phyloP scores from a whole-genome alignment of 2,888 invertebrate genomes.

The Drosophila helvetica region DNA sequence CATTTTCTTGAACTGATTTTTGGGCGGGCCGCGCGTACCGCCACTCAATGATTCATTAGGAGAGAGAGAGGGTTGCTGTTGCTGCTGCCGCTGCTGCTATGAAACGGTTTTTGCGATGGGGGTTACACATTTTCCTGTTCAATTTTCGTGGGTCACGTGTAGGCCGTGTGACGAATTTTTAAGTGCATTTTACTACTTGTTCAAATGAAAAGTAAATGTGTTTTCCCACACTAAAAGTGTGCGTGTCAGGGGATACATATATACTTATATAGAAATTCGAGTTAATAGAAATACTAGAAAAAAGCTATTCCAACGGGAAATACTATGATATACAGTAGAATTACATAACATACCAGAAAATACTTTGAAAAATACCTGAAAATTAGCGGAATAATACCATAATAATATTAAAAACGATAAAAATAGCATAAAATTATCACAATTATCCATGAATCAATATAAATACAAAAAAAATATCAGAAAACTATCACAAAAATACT shows the following conservation, averaged over 20 bases:
- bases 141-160: constrained; percentile 61
- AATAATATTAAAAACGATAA: no score
- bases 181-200: constrained; percentile 55
- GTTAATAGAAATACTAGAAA: not conserved
- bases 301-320: no score
- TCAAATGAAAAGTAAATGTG: constrained; percentile 17
- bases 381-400: no score
- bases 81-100: constrained; percentile 8
- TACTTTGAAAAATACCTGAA: no score
- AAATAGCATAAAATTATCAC: no score
- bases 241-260: not conserved
- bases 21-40: constrained; percentile 7
- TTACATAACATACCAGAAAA: no score
- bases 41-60: constrained; percentile 29
- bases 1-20: constrained; percentile 33
- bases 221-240: not conserved
- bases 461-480: no score
- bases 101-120: constrained; percentile 13
- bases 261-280: not conserved
- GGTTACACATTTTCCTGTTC: constrained; percentile 37
- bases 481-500: no score
- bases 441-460: no score
- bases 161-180: constrained; percentile 75
- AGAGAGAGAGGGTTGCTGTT: constrained; percentile 14
- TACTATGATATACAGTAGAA: no score